A percentile compares a stretch with the other conserved stretches of the same genome.
phyloP scores from a whole-genome alignment of 2,797 vertebrate genomes.

The Microctenopoma steveboyesi region DNA sequence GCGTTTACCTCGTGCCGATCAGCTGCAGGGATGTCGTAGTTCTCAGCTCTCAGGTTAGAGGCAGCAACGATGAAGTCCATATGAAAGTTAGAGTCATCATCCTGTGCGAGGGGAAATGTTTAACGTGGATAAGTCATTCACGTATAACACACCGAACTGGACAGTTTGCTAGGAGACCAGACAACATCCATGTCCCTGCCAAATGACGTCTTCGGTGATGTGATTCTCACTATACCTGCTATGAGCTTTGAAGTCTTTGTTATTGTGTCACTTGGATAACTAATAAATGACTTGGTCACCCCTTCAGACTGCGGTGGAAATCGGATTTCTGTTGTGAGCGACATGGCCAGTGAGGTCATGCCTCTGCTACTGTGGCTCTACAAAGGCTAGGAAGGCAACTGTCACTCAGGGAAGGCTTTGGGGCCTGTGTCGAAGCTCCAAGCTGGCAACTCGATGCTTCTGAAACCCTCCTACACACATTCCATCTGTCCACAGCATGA shows the following conservation, averaged over 20 bases:
- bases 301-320: slow-evolving; percentile 51
- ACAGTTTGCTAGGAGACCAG: slow-evolving; percentile 3
- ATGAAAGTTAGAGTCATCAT: slow-evolving; percentile 86
- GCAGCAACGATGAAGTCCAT: slow-evolving; percentile 88
- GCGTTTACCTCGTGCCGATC: slow-evolving; percentile 79
- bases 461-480: slow-evolving; percentile 79
- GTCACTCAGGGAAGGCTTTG: slow-evolving; percentile 63
- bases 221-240: slow-evolving; percentile 7
- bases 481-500: slow-evolving; percentile 67
- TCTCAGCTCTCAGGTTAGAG: slow-evolving; percentile 89
- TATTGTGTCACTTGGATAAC: slow-evolving; percentile 44
- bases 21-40: slow-evolving; percentile 86
- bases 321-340: slow-evolving; percentile 70
- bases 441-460: slow-evolving; percentile 75
- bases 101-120: slow-evolving; percentile 72
- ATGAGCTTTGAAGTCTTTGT: slow-evolving; percentile 59
- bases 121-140: slow-evolving; percentile 14
- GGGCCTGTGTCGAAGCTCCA: slow-evolving; percentile 62
- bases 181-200: slow-evolving; percentile 7
- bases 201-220: slow-evolving; percentile 17
- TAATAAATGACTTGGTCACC: slow-evolving; percentile 45
- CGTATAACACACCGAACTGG: neutral
- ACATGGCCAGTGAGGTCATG: slow-evolving; percentile 77
- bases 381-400: slow-evolving; percentile 68
- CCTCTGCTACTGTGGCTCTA: slow-evolving; percentile 45